Evolutionary conservation across 2,797 vertebrate genomes (phyloP).

Genomic region (Coregonus suidteri): DNA sequence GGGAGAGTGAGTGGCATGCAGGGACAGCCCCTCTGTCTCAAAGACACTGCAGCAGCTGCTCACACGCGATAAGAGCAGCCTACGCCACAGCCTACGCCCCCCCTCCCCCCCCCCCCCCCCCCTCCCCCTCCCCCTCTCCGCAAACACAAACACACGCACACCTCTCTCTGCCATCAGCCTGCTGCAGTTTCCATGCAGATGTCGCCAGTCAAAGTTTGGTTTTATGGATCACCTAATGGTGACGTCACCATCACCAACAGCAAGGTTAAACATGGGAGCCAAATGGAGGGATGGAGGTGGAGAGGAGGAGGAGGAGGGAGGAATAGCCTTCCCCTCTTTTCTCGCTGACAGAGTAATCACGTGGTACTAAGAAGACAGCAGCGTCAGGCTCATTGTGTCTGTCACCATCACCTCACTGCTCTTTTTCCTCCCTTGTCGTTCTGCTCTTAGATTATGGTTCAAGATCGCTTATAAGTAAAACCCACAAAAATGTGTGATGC

Average conservation of each 20-base stretch:
- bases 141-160: constrained; percentile 23
- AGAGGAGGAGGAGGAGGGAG: not conserved
- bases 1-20: constrained; percentile 70
- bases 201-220: constrained; percentile 57
- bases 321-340: constrained; percentile 29
- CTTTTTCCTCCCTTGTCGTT: too few species aligned
- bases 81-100: constrained; percentile 69
- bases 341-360: constrained; percentile 34
- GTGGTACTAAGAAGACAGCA: constrained; percentile 23
- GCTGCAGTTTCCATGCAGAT: constrained; percentile 53
- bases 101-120: constrained; percentile 10
- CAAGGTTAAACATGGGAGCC: constrained; percentile 35
- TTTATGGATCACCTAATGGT: constrained; percentile 38
- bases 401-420: not conserved
- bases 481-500: too few species aligned
- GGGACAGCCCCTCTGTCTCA: constrained; percentile 73
- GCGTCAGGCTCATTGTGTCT: constrained; percentile 11
- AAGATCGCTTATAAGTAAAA: too few species aligned
- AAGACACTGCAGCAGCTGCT: constrained; percentile 78
- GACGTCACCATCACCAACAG: constrained; percentile 41
- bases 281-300: constrained; percentile 25
- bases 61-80: constrained; percentile 76
- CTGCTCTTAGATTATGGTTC: not conserved
- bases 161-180: constrained; percentile 14
- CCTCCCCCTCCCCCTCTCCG: too few species aligned